These are phyloP conservation scores for Sesamia inferens DNA, from an alignment of 2,888 invertebrate species.

Conservation along the genomic window DNA sequence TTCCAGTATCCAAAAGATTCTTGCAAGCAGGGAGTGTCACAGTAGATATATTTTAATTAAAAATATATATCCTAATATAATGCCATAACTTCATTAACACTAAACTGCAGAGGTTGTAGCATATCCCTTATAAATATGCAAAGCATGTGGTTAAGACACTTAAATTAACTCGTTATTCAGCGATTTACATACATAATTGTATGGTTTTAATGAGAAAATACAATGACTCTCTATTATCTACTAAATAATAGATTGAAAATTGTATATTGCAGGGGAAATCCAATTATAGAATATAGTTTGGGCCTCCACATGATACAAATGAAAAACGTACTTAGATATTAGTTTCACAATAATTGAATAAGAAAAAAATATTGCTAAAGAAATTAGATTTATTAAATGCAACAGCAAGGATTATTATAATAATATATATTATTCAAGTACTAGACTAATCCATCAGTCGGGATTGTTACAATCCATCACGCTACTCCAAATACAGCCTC, in stretches of 20 bases:
- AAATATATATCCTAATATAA: slow-evolving; percentile 47
- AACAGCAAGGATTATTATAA: too few relatives aligned
- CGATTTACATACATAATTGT: slow-evolving; percentile 78
- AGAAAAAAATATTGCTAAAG: slow-evolving; percentile 4
- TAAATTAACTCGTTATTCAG: slow-evolving; percentile 76
- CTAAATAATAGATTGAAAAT: slow-evolving; percentile 46
- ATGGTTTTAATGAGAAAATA: slow-evolving; percentile 69
- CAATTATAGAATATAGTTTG: slow-evolving; percentile 19
- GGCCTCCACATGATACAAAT: background rate
- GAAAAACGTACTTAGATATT: background rate
- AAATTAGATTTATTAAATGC: slow-evolving; percentile 5
- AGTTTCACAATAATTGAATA: slow-evolving; percentile 4
- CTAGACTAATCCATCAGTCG: slow-evolving; percentile 24
- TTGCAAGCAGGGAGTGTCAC: background rate
- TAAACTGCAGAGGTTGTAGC: slow-evolving; percentile 62
- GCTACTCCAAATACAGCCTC: slow-evolving; percentile 13
- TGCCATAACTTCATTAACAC: slow-evolving; percentile 60
- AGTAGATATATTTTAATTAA: slow-evolving; percentile 37
- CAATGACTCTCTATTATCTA: slow-evolving; percentile 50
- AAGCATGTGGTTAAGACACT: slow-evolving; percentile 75
- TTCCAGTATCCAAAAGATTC: background rate
- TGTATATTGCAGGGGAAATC: slow-evolving; percentile 24
- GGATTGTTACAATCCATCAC: slow-evolving; percentile 40
- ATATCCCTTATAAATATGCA: slow-evolving; percentile 76
- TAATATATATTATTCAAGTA: slow-evolving; percentile 12